Evolutionary conservation across 2,797 vertebrate genomes (phyloP).

Genomic region (Cyprinella venusta): DNA sequence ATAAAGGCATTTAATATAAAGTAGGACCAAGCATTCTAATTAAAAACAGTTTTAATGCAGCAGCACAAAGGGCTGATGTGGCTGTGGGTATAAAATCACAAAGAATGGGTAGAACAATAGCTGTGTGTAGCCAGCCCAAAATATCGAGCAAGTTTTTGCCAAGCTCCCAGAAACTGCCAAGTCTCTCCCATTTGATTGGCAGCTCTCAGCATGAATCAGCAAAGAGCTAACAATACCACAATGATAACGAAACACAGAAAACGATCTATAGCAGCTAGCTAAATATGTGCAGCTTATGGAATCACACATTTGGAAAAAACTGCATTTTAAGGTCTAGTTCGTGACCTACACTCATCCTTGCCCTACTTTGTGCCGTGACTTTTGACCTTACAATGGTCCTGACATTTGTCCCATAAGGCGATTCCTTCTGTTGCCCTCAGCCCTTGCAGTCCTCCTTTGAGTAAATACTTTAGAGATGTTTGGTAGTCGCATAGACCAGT

Average conservation of each 20-base stretch:
- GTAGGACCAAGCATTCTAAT: not conserved
- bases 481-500: not conserved
- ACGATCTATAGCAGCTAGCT: not conserved
- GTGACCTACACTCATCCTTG: not conserved
- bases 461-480: not conserved
- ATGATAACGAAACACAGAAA: not conserved
- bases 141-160: constrained; percentile 1
- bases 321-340: not conserved
- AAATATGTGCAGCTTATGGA: not conserved
- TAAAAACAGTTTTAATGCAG: not conserved
- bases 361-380: not conserved
- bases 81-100: constrained; percentile 1
- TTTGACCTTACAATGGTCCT: not conserved
- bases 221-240: not conserved
- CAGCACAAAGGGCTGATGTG: not conserved
- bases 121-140: not conserved
- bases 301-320: not conserved
- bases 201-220: constrained; percentile 3
- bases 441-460: not conserved
- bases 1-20: no score
- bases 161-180: constrained; percentile 9
- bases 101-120: constrained; percentile 23
- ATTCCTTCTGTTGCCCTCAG: not conserved
- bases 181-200: constrained; percentile 12
- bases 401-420: not conserved